Percentiles rank a stretch among this genome's conserved stretches.
Evolutionary conservation across 2,113 vertebrate genomes (phyloP).

Genomic region (Callorhinus ursinus): DNA sequence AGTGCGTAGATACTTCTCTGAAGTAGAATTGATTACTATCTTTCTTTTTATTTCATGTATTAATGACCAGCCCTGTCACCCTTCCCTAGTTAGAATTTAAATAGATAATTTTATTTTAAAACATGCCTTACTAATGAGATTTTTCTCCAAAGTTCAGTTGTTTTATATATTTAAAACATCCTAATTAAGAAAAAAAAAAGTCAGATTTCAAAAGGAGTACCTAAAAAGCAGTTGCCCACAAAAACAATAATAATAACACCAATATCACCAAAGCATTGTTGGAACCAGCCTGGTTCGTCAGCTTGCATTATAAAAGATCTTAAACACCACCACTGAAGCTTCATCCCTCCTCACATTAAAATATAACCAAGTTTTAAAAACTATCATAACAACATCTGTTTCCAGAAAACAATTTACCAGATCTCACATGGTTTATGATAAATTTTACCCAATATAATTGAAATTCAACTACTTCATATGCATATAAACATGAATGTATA

Average conservation of each 20-base stretch:
- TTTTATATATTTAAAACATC: conserved; percentile 31
- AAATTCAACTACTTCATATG: not conserved
- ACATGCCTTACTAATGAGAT: not conserved
- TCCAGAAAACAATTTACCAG: not conserved
- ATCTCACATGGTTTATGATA: not conserved
- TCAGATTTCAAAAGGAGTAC: conserved; percentile 7
- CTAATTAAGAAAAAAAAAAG: conserved; percentile 38
- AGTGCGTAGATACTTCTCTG: not conserved
- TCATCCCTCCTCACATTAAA: not conserved
- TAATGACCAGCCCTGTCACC: not conserved
- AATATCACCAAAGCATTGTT: not conserved
- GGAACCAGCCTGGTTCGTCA: not conserved
- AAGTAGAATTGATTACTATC: not conserved
- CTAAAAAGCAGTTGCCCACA: not conserved
- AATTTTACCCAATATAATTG: conserved; percentile 55
- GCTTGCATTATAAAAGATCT: not conserved
- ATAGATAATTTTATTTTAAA: not conserved
- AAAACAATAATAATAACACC: not conserved
- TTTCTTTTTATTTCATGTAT: not conserved
- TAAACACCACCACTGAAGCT: not conserved
- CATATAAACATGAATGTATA: not conserved
- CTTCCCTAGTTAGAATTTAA: conserved; percentile 1
- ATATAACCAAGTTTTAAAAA: conserved; percentile 60
- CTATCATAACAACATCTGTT: conserved; percentile 62
- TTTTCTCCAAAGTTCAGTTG: not conserved